These are phyloP conservation scores for Micronycteris hirsuta DNA, from an alignment of 2,113 vertebrate genomes.

Conservation along the genomic window DNA sequence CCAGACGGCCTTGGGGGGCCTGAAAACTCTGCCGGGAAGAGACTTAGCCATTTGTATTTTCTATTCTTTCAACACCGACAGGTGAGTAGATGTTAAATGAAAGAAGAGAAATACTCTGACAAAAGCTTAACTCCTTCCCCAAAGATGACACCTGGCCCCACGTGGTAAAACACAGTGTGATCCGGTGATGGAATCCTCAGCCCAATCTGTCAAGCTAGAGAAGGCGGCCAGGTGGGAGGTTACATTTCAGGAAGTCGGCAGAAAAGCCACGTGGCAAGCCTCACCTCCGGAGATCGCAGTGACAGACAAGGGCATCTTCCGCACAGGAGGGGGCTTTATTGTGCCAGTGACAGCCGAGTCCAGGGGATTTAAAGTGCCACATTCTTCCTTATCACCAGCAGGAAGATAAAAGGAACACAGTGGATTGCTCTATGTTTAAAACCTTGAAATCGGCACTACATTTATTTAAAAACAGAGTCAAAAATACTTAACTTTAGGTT, in stretches of 20 bases:
- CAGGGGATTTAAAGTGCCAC: conserved; percentile 36
- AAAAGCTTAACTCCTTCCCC: conserved; percentile 60
- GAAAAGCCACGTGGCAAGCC: conserved; percentile 44
- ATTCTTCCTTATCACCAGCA: neutral
- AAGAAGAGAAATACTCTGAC: conserved; percentile 60
- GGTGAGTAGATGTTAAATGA: conserved; percentile 81
- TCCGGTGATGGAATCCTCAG: conserved; percentile 49
- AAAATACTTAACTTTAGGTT: neutral
- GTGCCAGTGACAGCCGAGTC: conserved; percentile 11
- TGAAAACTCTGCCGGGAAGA: conserved; percentile 63
- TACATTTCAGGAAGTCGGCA: conserved; percentile 40
- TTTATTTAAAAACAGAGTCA: neutral
- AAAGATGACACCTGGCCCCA: conserved; percentile 74
- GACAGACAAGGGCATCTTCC: conserved; percentile 46
- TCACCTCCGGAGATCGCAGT: conserved; percentile 30
- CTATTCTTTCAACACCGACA: conserved; percentile 73
- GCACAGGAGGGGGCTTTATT: conserved; percentile 11
- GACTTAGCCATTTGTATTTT: conserved; percentile 73
- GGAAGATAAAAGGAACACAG: neutral
- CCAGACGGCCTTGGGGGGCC: conserved; percentile 48
- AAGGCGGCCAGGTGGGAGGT: conserved; percentile 35
- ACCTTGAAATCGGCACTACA: neutral
- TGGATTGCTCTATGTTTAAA: conserved; percentile 16
- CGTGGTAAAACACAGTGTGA: conserved; percentile 37
- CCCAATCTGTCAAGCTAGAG: conserved; percentile 52